Conservation (phyloP, 2,113 vertebrate genomes). For the Gymnorhina tibicen region DNA sequence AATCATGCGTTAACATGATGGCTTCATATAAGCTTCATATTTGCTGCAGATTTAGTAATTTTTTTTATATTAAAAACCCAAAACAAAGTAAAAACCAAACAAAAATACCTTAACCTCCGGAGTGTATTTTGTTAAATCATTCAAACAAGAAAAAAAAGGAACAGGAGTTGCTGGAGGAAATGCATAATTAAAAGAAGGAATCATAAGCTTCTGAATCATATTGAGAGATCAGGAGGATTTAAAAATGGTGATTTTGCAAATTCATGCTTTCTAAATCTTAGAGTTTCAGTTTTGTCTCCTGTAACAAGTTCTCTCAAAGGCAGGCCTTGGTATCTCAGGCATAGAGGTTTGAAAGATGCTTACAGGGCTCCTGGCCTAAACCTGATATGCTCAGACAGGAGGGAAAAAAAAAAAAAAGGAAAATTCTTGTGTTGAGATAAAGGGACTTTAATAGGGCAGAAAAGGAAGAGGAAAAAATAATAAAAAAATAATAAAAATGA, state of each 20-base stretch:
- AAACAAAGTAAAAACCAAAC: neutral
- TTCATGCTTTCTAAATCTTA: neutral
- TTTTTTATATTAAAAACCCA: neutral
- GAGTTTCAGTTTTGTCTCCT: neutral
- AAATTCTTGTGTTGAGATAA: neutral
- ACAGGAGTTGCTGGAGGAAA: slow-evolving; percentile 2
- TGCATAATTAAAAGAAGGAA: neutral
- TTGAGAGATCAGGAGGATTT: neutral
- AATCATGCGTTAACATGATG: neutral
- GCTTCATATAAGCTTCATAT: neutral
- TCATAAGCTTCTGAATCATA: slow-evolving; percentile 51
- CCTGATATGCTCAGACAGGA: neutral
- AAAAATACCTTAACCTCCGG: neutral
- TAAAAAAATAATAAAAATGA: neutral
- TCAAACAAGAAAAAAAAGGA: neutral
- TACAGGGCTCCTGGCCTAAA: neutral
- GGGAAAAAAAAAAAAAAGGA: too few species aligned
- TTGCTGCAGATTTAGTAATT: neutral
- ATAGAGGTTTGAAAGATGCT: neutral
- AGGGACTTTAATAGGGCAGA: neutral
- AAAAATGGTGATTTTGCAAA: neutral
- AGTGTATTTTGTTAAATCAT: neutral
- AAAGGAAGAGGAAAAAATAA: neutral
- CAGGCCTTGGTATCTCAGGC: neutral
- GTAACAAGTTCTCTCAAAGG: neutral